Percentiles rank a stretch among this genome's conserved stretches.
phyloP scores from a whole-genome alignment of 2,797 vertebrate species.

The Halcyon leucocephala region DNA sequence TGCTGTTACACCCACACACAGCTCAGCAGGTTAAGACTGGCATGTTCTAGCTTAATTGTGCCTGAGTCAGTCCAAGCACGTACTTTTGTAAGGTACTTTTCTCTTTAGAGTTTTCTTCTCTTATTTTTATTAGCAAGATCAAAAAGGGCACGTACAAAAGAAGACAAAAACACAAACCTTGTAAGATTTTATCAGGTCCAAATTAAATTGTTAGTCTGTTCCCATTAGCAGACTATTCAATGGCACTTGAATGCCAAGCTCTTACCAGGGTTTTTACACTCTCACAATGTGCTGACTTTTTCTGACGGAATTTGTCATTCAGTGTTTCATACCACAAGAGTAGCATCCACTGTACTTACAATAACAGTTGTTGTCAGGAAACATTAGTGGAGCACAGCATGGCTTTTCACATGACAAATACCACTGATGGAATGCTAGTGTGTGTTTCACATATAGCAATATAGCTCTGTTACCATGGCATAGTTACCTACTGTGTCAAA shows the following conservation, averaged over 20 bases:
- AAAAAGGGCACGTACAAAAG: slow-evolving; percentile 11
- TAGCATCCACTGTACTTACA: not conserved
- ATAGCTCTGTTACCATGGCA: not conserved
- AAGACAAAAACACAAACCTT: slow-evolving; percentile 27
- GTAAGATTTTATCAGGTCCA: slow-evolving; percentile 38
- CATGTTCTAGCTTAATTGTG: slow-evolving; percentile 49
- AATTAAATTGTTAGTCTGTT: slow-evolving; percentile 45
- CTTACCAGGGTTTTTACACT: slow-evolving; percentile 54
- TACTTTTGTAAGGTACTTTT: slow-evolving; percentile 55
- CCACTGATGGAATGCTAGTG: not conserved
- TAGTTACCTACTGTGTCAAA: not conserved
- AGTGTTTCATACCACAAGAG: not conserved
- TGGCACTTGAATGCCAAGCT: slow-evolving; percentile 41
- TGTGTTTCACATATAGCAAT: not conserved
- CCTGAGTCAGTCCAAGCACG: slow-evolving; percentile 43
- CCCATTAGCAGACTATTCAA: slow-evolving; percentile 44
- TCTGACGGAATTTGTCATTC: not conserved
- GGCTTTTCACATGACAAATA: slow-evolving; percentile 34
- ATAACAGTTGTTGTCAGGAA: slow-evolving; percentile 2
- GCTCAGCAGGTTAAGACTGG: slow-evolving; percentile 56
- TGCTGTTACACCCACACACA: slow-evolving; percentile 65
- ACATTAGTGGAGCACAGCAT: not conserved
- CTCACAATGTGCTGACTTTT: slow-evolving; percentile 47
- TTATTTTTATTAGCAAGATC: slow-evolving; percentile 58
- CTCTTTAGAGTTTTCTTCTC: slow-evolving; percentile 30